Conservation (phyloP, 2,113 vertebrate species). For the Prinia subflava region DNA sequence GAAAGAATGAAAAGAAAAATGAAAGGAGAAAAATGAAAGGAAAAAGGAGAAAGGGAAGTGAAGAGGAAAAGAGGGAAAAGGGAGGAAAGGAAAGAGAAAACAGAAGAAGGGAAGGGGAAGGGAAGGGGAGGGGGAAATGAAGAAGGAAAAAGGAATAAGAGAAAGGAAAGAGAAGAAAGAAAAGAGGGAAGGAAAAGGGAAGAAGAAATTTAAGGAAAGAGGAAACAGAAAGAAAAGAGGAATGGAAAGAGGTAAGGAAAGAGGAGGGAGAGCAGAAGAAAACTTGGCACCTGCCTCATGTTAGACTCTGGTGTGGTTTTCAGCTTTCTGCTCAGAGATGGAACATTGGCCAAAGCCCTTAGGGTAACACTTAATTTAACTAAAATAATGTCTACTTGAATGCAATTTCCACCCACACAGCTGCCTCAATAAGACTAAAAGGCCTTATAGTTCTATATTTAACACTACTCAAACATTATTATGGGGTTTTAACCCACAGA, state of each 20-base stretch:
- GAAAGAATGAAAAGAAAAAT: background rate
- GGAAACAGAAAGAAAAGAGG: background rate
- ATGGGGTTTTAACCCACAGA: background rate
- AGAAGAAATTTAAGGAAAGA: background rate
- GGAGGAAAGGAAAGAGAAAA: background rate
- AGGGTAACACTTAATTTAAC: background rate
- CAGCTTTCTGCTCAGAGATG: background rate
- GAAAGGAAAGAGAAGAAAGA: too few species aligned
- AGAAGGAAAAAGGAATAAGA: background rate
- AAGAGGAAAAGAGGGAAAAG: background rate
- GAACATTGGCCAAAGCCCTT: background rate
- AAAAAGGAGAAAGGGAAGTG: background rate
- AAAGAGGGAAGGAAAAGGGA: background rate
- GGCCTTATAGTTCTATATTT: background rate
- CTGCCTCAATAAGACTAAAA: background rate
- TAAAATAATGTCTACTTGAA: background rate
- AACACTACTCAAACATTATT: background rate
- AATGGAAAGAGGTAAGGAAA: background rate
- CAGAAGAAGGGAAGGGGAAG: too few species aligned
- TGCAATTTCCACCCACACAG: background rate
- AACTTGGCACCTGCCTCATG: fast-evolving
- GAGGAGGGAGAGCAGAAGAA: background rate
- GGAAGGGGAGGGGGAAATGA: too few species aligned
- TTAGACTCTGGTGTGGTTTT: background rate
- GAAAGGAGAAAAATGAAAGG: background rate